phyloP scores from a whole-genome alignment of 2,888 invertebrate species.

The Ochropleura leucogaster region DNA sequence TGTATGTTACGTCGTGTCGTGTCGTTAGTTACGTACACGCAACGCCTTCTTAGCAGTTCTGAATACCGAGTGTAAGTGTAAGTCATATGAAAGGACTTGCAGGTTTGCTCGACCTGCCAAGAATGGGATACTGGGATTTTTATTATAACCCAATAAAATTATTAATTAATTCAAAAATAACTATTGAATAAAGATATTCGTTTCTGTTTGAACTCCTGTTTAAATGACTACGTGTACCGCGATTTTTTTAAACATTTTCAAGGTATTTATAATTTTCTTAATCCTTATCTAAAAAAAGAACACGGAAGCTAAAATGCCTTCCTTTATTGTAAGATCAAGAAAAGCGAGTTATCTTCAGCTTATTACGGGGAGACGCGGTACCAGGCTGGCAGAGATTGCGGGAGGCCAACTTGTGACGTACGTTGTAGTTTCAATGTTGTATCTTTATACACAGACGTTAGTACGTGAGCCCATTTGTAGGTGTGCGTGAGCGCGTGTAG shows the following conservation, averaged over 20 bases:
- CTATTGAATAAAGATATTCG: neutral
- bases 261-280: constrained; percentile 41
- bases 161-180: constrained; percentile 11
- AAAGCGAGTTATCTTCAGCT: constrained; percentile 89
- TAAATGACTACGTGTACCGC: neutral
- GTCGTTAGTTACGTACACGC: constrained; percentile 58
- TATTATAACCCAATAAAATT: constrained; percentile 33
- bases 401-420: constrained; percentile 85
- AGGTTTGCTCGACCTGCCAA: constrained; percentile 61
- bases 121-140: constrained; percentile 62
- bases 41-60: constrained; percentile 72
- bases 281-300: constrained; percentile 67
- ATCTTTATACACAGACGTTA: constrained; percentile 69
- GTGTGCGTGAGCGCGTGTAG: constrained; percentile 84
- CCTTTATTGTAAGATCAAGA: constrained; percentile 84
- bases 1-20: constrained; percentile 40
- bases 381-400: constrained; percentile 85
- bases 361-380: constrained; percentile 88
- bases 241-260: neutral
- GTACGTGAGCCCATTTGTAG: constrained; percentile 69
- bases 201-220: constrained; percentile 10
- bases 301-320: constrained; percentile 83
- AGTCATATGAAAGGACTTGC: constrained; percentile 77
- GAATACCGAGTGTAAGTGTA: constrained; percentile 76
- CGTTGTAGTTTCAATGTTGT: constrained; percentile 77